Percentiles rank a stretch among this genome's conserved stretches.
phyloP scores from a whole-genome alignment of 2,888 invertebrate genomes.

The Omphaloscelis lunosa region DNA sequence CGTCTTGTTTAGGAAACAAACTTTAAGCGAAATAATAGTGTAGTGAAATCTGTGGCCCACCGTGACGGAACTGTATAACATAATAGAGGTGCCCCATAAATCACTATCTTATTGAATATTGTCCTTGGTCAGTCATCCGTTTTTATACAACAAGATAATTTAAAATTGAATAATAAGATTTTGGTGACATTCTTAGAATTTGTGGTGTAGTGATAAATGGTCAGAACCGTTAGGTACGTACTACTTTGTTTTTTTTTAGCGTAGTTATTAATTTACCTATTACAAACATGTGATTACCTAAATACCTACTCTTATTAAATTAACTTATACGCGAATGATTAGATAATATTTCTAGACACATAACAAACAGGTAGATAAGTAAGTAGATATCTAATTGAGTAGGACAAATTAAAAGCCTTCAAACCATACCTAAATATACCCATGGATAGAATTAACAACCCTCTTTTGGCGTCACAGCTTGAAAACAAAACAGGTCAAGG shows the following conservation, averaged over 20 bases:
- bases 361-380: not conserved
- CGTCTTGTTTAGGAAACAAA: conserved; percentile 87
- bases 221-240: conserved; percentile 19
- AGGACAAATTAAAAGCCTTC: not conserved
- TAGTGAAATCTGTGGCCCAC: conserved; percentile 81
- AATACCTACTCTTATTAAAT: not conserved
- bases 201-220: conserved; percentile 20
- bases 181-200: conserved; percentile 37
- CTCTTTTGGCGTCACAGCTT: conserved; percentile 1
- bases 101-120: conserved; percentile 61
- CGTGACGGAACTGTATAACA: conserved; percentile 74
- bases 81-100: conserved; percentile 61
- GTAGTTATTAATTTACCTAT: not conserved
- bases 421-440: not conserved
- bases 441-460: not conserved
- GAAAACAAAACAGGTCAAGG: conserved; percentile 36
- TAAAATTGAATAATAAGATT: conserved; percentile 41
- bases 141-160: conserved; percentile 48
- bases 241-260: not conserved
- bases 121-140: conserved; percentile 54
- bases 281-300: not conserved
- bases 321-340: not conserved
- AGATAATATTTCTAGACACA: not conserved
- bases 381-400: not conserved
- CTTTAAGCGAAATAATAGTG: conserved; percentile 75